phyloP scores from a whole-genome alignment of 2,113 vertebrate species.

The Scophthalmus maximus region DNA sequence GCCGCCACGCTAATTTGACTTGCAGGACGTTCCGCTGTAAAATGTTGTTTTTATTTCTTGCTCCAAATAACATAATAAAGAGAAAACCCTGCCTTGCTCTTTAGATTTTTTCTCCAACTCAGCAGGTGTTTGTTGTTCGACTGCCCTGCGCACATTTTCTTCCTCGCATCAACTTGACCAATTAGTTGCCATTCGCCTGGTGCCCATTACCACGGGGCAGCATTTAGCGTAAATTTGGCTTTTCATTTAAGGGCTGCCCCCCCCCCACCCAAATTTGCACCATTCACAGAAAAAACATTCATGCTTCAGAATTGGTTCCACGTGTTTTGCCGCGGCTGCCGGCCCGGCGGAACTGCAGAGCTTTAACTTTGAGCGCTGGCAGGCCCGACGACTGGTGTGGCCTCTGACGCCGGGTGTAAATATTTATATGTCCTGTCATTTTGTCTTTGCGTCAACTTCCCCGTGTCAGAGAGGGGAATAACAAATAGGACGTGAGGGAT shows the following conservation, averaged over 20 bases:
- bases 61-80: constrained; percentile 50
- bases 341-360: constrained; percentile 29
- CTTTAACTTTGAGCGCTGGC: constrained; percentile 47
- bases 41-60: constrained; percentile 33
- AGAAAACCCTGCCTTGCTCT: constrained; percentile 35
- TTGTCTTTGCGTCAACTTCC: constrained; percentile 67
- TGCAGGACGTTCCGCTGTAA: constrained; percentile 36
- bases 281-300: constrained; percentile 56
- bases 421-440: constrained; percentile 76
- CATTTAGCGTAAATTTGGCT: constrained; percentile 57
- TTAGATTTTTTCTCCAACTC: constrained; percentile 32
- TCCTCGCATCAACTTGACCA: constrained; percentile 44
- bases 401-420: constrained; percentile 69
- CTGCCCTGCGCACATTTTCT: constrained; percentile 21
- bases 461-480: constrained; percentile 60
- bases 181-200: constrained; percentile 51
- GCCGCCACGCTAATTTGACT: constrained; percentile 53
- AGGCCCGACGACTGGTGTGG: constrained; percentile 49
- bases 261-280: too few species aligned
- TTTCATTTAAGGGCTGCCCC: constrained; percentile 37
- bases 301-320: constrained; percentile 68
- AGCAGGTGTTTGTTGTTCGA: constrained; percentile 62
- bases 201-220: constrained; percentile 43
- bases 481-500: constrained; percentile 60
- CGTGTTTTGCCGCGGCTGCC: constrained; percentile 64